A percentile compares a stretch with the other conserved stretches of the same genome.
These are phyloP conservation scores for Toxostoma redivivum DNA, from an alignment of 2,113 vertebrate genomes.

Conservation along the genomic window DNA sequence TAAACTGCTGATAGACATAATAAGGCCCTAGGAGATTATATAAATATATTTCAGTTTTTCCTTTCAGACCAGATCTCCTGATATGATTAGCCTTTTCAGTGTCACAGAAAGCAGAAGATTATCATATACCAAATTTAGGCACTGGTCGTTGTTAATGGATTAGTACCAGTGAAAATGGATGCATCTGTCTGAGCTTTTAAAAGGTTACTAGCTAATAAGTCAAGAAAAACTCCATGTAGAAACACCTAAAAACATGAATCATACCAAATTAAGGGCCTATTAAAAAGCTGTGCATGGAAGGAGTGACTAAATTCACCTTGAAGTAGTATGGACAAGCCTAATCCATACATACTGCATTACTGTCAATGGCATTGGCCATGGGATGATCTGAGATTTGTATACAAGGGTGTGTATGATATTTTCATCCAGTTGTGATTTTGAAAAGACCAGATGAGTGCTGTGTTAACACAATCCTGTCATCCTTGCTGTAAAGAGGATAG, in stretches of 20 bases:
- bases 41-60: slow-evolving; percentile 17
- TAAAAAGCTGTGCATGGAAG: background rate
- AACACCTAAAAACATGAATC: background rate
- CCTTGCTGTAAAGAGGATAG: background rate
- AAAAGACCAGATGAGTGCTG: background rate
- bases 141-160: slow-evolving; percentile 28
- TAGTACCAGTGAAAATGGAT: slow-evolving; percentile 3
- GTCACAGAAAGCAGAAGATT: slow-evolving; percentile 25
- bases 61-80: slow-evolving; percentile 9
- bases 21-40: background rate
- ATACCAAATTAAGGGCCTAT: background rate
- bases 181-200: slow-evolving; percentile 27
- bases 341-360: background rate
- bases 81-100: slow-evolving; percentile 46
- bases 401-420: background rate
- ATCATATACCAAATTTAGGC: slow-evolving; percentile 52
- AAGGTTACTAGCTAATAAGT: background rate
- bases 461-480: background rate
- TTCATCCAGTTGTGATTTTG: background rate
- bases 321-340: background rate
- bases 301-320: background rate
- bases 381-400: background rate
- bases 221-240: background rate
- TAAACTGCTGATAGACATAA: background rate
- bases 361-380: background rate